Conservation (phyloP, 2,113 vertebrate species). For the Silurus glanis region DNA sequence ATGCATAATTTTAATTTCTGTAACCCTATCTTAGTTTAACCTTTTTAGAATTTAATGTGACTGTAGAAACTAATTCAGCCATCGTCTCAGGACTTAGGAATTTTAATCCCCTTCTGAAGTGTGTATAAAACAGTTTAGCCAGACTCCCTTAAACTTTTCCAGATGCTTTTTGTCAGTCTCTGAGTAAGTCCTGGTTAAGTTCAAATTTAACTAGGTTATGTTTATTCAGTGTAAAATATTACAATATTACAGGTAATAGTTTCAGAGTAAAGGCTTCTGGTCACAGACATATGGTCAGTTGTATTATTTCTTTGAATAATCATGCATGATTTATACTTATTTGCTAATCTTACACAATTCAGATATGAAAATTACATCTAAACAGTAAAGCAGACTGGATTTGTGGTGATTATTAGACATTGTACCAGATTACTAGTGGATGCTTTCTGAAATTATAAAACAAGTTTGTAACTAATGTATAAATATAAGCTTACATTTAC, state of each 20-base stretch:
- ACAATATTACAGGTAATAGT: neutral
- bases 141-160: neutral
- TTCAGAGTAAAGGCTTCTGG: neutral
- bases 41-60: neutral
- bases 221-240: neutral
- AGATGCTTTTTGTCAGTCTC: neutral
- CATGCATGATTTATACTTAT: neutral
- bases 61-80: conserved; percentile 21
- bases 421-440: too few relatives aligned
- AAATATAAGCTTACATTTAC: too few relatives aligned
- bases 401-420: too few relatives aligned
- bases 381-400: too few relatives aligned
- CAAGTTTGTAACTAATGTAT: too few relatives aligned
- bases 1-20: neutral
- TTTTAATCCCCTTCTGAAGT: conserved; percentile 10
- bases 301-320: neutral
- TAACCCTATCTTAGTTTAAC: conserved; percentile 10
- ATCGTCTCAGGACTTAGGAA: neutral
- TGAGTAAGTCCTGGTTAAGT: neutral
- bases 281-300: neutral
- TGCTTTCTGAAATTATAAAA: too few relatives aligned
- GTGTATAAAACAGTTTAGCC: conserved; percentile 19
- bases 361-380: too few relatives aligned
- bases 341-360: too few relatives aligned
- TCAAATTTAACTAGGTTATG: neutral